Conservation (phyloP, 1,140 invertebrate genomes). For the Pararge aegeria region DNA sequence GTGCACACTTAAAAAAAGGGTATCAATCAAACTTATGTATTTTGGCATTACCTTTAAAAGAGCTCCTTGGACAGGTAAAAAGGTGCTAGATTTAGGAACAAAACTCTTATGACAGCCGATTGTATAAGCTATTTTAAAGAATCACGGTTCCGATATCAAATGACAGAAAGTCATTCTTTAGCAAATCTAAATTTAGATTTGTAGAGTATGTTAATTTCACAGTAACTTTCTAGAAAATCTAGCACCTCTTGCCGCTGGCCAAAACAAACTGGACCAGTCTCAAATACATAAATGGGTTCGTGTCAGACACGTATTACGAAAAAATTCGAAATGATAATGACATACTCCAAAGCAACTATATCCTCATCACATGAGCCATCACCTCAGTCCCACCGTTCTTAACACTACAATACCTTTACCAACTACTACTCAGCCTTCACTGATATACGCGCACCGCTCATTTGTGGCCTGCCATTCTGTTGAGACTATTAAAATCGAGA, state of each 20-base stretch:
- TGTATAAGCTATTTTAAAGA: too few relatives aligned
- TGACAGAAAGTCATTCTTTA: too few relatives aligned
- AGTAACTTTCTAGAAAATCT: not conserved
- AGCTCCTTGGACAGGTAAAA: not conserved
- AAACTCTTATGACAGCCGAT: too few relatives aligned
- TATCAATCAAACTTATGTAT: too few relatives aligned
- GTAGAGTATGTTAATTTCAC: too few relatives aligned
- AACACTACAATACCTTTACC: slow-evolving; percentile 58
- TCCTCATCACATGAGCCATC: slow-evolving; percentile 75
- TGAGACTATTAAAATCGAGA: too few relatives aligned
- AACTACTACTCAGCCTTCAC: too few relatives aligned
- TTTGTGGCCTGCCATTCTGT: too few relatives aligned
- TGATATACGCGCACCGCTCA: too few relatives aligned
- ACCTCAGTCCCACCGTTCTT: slow-evolving; percentile 68
- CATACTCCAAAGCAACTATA: slow-evolving; percentile 57
- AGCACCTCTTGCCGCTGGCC: slow-evolving; percentile 3
- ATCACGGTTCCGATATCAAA: too few relatives aligned
- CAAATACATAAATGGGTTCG: slow-evolving; percentile 55
- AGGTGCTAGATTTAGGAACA: not conserved
- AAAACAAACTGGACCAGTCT: slow-evolving; percentile 61
- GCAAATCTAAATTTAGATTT: too few relatives aligned
- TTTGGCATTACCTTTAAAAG: not conserved
- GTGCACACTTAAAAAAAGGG: too few relatives aligned
- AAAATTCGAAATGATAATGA: slow-evolving; percentile 48
- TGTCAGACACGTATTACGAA: slow-evolving; percentile 65